Conservation (phyloP, 2,888 invertebrate species). For the Apamea crenata region DNA sequence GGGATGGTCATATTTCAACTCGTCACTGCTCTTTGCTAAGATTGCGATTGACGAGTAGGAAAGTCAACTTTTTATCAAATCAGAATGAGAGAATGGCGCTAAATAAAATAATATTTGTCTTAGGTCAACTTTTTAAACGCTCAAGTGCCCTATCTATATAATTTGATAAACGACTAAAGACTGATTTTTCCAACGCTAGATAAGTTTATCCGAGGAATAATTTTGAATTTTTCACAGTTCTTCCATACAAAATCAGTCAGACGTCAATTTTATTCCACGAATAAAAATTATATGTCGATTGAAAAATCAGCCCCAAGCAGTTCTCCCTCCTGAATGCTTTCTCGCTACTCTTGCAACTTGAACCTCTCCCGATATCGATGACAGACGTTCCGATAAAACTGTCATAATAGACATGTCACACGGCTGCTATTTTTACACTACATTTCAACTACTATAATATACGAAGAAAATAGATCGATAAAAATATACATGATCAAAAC, state of each 20-base stretch:
- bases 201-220: too few species aligned
- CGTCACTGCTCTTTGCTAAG: not conserved
- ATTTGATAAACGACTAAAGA: not conserved
- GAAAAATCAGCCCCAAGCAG: too few species aligned
- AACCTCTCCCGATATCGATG: constrained; percentile 67
- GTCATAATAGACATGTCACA: constrained; percentile 80
- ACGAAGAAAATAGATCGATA: constrained; percentile 44
- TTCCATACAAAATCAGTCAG: too few species aligned
- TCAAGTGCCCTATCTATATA: not conserved
- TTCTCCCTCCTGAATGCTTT: not conserved
- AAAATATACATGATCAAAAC: constrained; percentile 27
- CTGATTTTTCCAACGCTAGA: too few species aligned
- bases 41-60: not conserved
- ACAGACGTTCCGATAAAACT: constrained; percentile 80
- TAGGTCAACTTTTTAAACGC: not conserved
- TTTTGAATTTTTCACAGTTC: too few species aligned
- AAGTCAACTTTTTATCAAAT: not conserved
- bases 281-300: too few species aligned
- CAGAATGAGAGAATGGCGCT: not conserved
- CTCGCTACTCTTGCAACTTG: constrained; percentile 57
- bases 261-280: too few species aligned
- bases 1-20: not conserved
- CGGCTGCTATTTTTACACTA: constrained; percentile 67
- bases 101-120: not conserved
- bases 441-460: constrained; percentile 35